Percentiles rank a stretch among this genome's conserved stretches.
Evolutionary conservation across 2,888 invertebrate genomes (phyloP).

Genomic region (Troides oblongomaculatus): DNA sequence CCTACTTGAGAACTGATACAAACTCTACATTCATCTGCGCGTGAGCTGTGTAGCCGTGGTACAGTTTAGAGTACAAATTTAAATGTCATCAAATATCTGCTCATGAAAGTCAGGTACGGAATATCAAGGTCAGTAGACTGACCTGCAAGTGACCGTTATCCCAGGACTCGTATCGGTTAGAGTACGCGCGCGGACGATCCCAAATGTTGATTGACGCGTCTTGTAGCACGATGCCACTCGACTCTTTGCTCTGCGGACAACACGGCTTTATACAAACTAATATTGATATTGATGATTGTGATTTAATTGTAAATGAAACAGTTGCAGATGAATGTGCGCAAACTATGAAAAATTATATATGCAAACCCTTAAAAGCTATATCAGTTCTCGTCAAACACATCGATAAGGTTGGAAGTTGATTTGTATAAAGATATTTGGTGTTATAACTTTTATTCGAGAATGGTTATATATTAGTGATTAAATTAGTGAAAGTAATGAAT

Average conservation of each 20-base stretch:
- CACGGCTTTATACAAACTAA: slow-evolving; percentile 38
- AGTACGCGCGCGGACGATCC: slow-evolving; percentile 89
- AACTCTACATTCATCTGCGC: neutral
- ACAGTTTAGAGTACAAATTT: too few species aligned
- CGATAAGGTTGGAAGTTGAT: too few species aligned
- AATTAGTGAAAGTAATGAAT: too few species aligned
- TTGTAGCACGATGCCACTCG: slow-evolving; percentile 82
- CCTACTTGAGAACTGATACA: too few species aligned
- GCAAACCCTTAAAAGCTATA: too few species aligned
- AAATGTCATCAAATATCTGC: neutral
- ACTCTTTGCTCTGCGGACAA: slow-evolving; percentile 84
- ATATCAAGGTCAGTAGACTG: slow-evolving; percentile 43
- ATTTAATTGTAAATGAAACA: neutral
- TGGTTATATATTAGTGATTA: too few species aligned
- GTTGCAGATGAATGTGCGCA: too few species aligned
- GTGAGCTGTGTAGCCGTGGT: too few species aligned
- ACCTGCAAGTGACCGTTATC: slow-evolving; percentile 78
- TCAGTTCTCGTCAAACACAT: too few species aligned
- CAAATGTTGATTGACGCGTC: slow-evolving; percentile 88
- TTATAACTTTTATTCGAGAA: too few species aligned
- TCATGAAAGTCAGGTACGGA: neutral
- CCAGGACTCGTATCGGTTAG: slow-evolving; percentile 92
- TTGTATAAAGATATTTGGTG: too few species aligned
- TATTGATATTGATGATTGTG: neutral
- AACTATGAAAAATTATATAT: too few species aligned